Base-by-base conservation (phyloP, 2,797 vertebrate species). In the Rhinatrema bivittatum region DNA sequence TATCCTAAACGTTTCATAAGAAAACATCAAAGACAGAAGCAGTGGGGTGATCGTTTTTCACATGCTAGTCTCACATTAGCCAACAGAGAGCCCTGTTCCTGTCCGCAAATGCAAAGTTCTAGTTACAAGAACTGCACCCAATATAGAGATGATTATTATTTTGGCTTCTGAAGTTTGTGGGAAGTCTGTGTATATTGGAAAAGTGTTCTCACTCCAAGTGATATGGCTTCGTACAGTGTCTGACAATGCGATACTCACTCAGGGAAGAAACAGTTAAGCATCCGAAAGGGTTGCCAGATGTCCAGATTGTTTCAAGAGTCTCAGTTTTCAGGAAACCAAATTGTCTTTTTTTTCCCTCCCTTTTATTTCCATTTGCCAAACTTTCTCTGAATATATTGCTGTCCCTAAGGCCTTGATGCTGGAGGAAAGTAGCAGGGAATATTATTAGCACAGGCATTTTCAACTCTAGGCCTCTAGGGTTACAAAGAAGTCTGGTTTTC, bases 171-270 rank as follows among this genome's bases (percentile, higher is more conserved):
- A n/a, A 19, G 23, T 26, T 46, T 32, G 42, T 38, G 34, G 35
- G 24, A 46, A 39, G 36, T 20, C 25, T 36, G 20, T 29, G 16
- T 32, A 25, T 21, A 27, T 13, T n/a, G 6, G 25, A 29, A 15
- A 24, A 10, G 20, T 22, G 23, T 11, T 17, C 18, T 38, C 32
- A 26, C 17, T 48, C 38, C 42, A 36, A 31, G 42, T 36, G 39
- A 31, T 42, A 42, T 40, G 36, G 32, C 18, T 26, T 38, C 37
- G 38, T 49, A 49, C 46, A 42, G 46, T 49, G 49, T 46, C 36
- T 42, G 28, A 36, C 46, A 36, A 49, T 49, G 39, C 42, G 46
- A 49, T 49, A 49, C 46, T 49, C 46, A 49, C 46, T 5, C 10
- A 31, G 46, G 46, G 46, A 49, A 38, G 28, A 42, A 42, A 26